phyloP scores from a whole-genome alignment of 2,113 vertebrate genomes.

The Zosterops lateralis region DNA sequence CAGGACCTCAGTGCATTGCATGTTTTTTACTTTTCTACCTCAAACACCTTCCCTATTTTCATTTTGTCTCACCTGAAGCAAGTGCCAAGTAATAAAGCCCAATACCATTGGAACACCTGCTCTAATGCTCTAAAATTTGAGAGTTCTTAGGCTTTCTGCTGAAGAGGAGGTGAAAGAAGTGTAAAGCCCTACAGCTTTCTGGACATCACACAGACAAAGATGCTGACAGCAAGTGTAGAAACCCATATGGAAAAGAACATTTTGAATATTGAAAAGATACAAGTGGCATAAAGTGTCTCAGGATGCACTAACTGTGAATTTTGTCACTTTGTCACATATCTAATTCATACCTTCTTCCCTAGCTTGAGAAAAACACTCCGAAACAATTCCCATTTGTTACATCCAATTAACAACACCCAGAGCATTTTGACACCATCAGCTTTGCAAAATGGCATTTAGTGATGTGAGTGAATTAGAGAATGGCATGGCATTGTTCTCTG shows the following conservation, averaged over 20 bases:
- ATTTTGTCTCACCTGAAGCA: neutral
- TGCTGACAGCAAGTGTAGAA: neutral
- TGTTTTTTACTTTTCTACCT: neutral
- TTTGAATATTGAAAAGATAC: neutral
- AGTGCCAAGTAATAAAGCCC: rapidly evolving
- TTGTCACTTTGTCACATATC: neutral
- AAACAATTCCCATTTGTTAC: neutral
- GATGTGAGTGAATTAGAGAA: neutral
- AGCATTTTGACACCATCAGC: neutral
- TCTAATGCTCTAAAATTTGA: neutral
- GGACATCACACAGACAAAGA: neutral
- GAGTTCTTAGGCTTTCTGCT: neutral
- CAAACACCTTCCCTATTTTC: neutral
- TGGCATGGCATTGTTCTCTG: neutral
- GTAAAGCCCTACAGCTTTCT: neutral
- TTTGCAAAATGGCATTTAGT: neutral
- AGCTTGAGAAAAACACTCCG: neutral
- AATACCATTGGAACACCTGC: neutral
- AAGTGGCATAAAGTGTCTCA: neutral
- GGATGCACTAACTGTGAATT: neutral
- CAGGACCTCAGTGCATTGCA: neutral
- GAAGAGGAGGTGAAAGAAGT: neutral
- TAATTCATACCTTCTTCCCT: neutral
- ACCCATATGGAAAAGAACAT: neutral
- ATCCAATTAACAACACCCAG: neutral